phyloP scores from a whole-genome alignment of 2,888 invertebrate genomes.

The Lepeophtheirus nordmannii region DNA sequence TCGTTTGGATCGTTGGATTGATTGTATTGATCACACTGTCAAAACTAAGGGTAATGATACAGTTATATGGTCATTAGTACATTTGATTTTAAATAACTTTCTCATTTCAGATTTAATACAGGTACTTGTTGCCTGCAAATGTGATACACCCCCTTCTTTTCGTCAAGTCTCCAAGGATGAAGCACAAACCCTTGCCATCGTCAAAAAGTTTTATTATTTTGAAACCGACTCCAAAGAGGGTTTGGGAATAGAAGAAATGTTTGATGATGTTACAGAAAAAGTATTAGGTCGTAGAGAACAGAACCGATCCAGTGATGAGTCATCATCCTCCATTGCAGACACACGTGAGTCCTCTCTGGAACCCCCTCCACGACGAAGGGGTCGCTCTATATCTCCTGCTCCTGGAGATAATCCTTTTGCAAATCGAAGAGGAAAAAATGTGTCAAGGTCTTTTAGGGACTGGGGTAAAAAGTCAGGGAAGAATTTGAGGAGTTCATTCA shows the following conservation, averaged over 20 bases:
- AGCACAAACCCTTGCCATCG: background rate
- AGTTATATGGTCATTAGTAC: background rate
- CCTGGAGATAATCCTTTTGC: background rate
- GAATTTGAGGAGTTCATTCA: background rate
- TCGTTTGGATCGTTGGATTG: conserved; percentile 13
- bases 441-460: background rate
- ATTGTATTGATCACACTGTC: background rate
- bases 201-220: background rate
- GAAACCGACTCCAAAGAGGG: background rate
- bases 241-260: background rate
- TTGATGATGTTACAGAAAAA: conserved; percentile 2
- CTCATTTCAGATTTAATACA: background rate
- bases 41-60: background rate
- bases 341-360: conserved; percentile 1
- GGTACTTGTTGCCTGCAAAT: conserved; percentile 1
- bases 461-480: background rate
- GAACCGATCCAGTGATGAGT: background rate
- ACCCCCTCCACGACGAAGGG: background rate
- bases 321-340: background rate
- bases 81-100: background rate
- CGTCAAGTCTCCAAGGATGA: conserved; percentile 1
- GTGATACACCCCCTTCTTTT: background rate
- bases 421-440: background rate
- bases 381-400: background rate
- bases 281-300: background rate